Percentiles rank a stretch among this genome's conserved stretches.
These are phyloP conservation scores for Dasyornis broadbenti DNA, from an alignment of 2,113 vertebrate species.

Conservation along the genomic window DNA sequence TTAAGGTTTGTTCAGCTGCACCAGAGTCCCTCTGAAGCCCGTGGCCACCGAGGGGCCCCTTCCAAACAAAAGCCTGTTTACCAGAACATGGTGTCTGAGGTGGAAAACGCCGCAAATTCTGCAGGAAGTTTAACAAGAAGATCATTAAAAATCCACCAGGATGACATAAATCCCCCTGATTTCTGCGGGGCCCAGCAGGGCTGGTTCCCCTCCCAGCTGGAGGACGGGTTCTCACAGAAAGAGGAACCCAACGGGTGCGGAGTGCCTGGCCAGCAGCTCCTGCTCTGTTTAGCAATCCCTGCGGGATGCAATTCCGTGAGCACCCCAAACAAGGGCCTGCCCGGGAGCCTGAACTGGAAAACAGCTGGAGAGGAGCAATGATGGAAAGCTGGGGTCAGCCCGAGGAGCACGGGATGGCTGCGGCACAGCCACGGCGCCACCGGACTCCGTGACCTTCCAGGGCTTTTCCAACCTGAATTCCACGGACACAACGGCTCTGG, in stretches of 20 bases:
- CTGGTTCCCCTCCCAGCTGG: not conserved
- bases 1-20: not conserved
- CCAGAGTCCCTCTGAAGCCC: not conserved
- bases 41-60: not conserved
- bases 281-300: not conserved
- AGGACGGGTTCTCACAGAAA: not conserved
- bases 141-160: not conserved
- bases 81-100: not conserved
- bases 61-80: not conserved
- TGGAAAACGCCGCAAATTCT: not conserved
- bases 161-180: not conserved
- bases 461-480: not conserved
- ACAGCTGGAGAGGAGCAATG: not conserved
- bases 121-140: not conserved
- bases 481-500: fast-evolving
- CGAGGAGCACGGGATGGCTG: not conserved
- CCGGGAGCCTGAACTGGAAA: not conserved
- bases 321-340: not conserved
- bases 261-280: not conserved
- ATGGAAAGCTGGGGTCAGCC: not conserved
- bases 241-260: not conserved
- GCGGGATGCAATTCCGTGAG: not conserved
- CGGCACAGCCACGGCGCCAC: not conserved
- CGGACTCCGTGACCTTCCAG: fast-evolving
- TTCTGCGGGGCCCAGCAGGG: not conserved